Evolutionary conservation across 2,113 vertebrate species (phyloP).

Genomic region (Hyla sarda): DNA sequence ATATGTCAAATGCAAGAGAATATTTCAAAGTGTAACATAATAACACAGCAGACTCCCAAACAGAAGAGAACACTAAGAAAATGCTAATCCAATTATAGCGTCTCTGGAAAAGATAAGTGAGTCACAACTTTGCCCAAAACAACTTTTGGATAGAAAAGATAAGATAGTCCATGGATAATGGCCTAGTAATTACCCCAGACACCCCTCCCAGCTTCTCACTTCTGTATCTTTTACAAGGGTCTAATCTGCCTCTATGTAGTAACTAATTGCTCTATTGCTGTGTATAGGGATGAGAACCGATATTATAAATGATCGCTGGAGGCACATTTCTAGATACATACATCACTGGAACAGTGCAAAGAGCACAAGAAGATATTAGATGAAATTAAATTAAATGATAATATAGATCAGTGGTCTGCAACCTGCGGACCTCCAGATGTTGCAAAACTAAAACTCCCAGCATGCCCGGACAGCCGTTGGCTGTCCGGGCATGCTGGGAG

Average conservation of each 20-base stretch:
- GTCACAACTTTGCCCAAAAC: not conserved
- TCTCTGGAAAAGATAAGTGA: conserved; percentile 12
- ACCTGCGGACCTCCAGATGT: too few relatives aligned
- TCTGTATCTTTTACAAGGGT: not conserved
- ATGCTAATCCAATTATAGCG: conserved; percentile 21
- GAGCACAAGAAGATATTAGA: not conserved
- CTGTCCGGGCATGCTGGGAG: too few relatives aligned
- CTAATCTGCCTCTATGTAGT: not conserved
- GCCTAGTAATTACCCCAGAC: not conserved
- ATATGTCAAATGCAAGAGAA: not conserved
- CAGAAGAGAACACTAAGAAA: not conserved
- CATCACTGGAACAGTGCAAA: not conserved
- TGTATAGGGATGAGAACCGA: not conserved
- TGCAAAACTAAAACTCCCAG: too few relatives aligned
- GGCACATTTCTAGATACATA: not conserved
- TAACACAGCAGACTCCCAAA: not conserved
- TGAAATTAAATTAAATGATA: not conserved
- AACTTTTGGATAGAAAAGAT: not conserved
- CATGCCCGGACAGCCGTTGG: too few relatives aligned
- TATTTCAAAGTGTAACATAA: not conserved
- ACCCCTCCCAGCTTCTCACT: not conserved
- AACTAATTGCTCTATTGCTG: not conserved
- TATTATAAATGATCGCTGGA: not conserved
- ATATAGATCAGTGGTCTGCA: too few relatives aligned
- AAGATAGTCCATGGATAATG: not conserved